phyloP scores from a whole-genome alignment of 2,113 vertebrate genomes.

The Lates calcarifer region DNA sequence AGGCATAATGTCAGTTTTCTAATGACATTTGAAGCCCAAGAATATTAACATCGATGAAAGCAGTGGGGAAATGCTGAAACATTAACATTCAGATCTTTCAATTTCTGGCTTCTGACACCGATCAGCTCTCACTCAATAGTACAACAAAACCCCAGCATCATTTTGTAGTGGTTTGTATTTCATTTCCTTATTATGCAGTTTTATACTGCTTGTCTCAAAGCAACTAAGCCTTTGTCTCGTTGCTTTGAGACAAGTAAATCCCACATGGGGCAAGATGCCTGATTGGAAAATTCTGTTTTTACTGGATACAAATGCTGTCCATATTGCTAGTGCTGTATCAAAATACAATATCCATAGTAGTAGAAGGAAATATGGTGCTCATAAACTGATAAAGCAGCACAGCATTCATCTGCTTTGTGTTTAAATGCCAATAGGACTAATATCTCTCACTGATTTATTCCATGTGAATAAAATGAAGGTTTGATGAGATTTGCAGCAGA shows the following conservation, averaged over 20 bases:
- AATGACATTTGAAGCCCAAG: conserved; percentile 49
- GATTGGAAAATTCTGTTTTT: conserved; percentile 23
- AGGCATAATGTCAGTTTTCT: conserved; percentile 1
- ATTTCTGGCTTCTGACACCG: conserved; percentile 24
- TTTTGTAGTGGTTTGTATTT: conserved; percentile 3
- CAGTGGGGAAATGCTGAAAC: conserved; percentile 12
- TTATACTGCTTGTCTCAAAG: conserved; percentile 24
- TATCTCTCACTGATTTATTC: conserved; percentile 30
- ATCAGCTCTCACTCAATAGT: conserved; percentile 33
- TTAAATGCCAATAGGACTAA: conserved; percentile 27
- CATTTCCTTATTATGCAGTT: conserved; percentile 17
- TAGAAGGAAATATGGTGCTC: not conserved
- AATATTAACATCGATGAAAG: conserved; percentile 33
- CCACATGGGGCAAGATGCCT: conserved; percentile 7
- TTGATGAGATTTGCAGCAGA: conserved; percentile 21
- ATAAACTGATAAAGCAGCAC: not conserved
- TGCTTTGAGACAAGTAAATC: conserved; percentile 33
- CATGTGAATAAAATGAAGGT: conserved; percentile 21
- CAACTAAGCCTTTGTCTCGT: not conserved
- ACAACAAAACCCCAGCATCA: not conserved
- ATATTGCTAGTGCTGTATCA: not conserved
- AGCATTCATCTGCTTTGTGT: not conserved
- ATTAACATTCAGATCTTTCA: conserved; percentile 48
- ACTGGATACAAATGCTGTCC: not conserved
- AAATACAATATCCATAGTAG: conserved; percentile 10